These are phyloP conservation scores for Nestor notabilis DNA, from an alignment of 2,113 vertebrate species.

Conservation along the genomic window DNA sequence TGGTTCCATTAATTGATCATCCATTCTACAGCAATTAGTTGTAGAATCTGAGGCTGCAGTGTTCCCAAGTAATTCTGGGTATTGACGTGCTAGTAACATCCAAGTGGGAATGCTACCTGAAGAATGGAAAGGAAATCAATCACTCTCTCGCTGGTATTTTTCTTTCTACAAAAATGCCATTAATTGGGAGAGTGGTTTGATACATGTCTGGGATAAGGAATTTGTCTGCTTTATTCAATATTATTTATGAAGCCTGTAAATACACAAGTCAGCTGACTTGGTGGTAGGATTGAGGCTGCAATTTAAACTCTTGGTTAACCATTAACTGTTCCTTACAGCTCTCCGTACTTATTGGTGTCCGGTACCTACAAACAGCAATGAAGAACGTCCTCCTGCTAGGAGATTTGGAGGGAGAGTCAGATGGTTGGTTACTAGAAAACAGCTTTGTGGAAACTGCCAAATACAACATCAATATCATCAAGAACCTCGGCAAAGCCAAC, in stretches of 20 bases:
- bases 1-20: not conserved
- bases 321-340: constrained; percentile 68
- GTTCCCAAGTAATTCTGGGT: not conserved
- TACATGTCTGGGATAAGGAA: not conserved
- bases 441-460: constrained; percentile 86
- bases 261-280: not conserved
- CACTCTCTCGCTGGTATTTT: not conserved
- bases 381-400: constrained; percentile 82
- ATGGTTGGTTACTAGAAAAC: constrained; percentile 87
- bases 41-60: not conserved
- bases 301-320: not conserved
- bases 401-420: constrained; percentile 82
- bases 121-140: not conserved
- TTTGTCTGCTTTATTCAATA: not conserved
- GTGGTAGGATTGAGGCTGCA: not conserved
- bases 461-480: constrained; percentile 84
- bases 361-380: constrained; percentile 89
- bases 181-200: not conserved
- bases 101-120: not conserved
- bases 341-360: constrained; percentile 84
- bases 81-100: not conserved
- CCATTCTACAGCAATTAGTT: not conserved
- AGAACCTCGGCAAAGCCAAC: constrained; percentile 84
- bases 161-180: not conserved
- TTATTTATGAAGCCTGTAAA: not conserved